These are phyloP conservation scores for Vimba vimba DNA, from an alignment of 2,113 vertebrate genomes.

Conservation along the genomic window DNA sequence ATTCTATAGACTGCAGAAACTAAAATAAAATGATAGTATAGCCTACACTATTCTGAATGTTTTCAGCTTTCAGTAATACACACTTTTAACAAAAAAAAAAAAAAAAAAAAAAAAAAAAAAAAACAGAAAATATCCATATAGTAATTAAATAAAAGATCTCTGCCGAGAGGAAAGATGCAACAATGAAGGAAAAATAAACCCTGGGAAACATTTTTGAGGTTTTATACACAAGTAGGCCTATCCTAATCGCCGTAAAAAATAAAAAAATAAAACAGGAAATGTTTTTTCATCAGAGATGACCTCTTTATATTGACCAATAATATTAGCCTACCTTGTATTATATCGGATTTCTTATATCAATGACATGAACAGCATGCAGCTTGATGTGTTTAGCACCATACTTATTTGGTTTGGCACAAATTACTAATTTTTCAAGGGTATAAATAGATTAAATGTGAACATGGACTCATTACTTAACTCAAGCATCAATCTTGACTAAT, in stretches of 20 bases:
- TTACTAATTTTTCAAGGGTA: not conserved
- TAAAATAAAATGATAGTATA: no score
- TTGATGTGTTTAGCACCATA: not conserved
- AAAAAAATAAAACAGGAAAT: not conserved
- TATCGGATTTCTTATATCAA: not conserved
- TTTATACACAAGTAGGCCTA: not conserved
- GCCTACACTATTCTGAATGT: no score
- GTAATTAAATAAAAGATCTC: not conserved
- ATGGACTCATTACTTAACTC: conserved; percentile 40
- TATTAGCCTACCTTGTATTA: not conserved
- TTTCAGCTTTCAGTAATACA: no score
- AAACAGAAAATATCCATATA: no score
- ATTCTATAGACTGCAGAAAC: no score
- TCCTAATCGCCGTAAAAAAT: no score
- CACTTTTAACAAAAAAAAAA: no score
- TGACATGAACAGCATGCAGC: not conserved
- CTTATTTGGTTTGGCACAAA: conserved; percentile 6
- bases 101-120: no score
- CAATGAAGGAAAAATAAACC: not conserved
- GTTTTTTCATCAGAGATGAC: not conserved
- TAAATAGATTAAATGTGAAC: conserved; percentile 16
- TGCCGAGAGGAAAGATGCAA: not conserved
- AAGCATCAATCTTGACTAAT: conserved; percentile 51
- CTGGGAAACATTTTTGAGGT: not conserved
- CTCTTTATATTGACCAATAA: not conserved